These are phyloP conservation scores for Adela reaumurella DNA, from an alignment of 2,888 invertebrate genomes.

Conservation along the genomic window DNA sequence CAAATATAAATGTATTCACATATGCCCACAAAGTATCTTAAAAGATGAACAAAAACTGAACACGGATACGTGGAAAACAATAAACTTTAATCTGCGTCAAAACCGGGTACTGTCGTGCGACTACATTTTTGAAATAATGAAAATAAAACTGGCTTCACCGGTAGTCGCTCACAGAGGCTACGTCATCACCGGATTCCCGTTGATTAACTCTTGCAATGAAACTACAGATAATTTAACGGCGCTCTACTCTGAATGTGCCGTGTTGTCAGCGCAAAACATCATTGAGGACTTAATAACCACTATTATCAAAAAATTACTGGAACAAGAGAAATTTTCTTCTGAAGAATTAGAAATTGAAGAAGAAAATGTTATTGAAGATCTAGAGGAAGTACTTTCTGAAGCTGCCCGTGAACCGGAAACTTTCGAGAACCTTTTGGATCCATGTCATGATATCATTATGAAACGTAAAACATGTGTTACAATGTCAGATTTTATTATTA, in stretches of 20 bases:
- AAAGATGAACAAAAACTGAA: conserved; percentile 54
- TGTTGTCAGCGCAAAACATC: conserved; percentile 20
- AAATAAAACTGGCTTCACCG: conserved; percentile 45
- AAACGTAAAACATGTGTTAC: conserved; percentile 20
- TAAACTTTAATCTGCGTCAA: conserved; percentile 54
- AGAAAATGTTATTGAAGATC: too few species aligned
- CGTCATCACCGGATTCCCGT: conserved; percentile 62
- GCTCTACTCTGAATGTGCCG: conserved; percentile 30
- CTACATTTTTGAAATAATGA: conserved; percentile 46
- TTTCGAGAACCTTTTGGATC: conserved; percentile 25
- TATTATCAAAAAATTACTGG: too few species aligned
- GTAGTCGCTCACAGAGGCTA: conserved; percentile 59
- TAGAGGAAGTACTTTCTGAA: too few species aligned
- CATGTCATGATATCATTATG: conserved; percentile 23
- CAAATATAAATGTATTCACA: conserved; percentile 53
- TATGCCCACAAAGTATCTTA: conserved; percentile 54
- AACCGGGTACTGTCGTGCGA: conserved; percentile 49
- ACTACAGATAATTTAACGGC: conserved; percentile 18
- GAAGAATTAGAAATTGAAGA: too few species aligned
- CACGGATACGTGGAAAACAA: conserved; percentile 52
- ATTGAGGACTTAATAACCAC: conserved; percentile 23
- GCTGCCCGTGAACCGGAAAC: too few species aligned
- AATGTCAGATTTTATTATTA: conserved; percentile 22
- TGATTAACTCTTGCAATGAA: conserved; percentile 41
- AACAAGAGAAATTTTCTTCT: too few species aligned